A percentile compares a stretch with the other conserved stretches of the same genome.
Conservation (phyloP, 2,113 vertebrate genomes). For the Psophia crepitans region DNA sequence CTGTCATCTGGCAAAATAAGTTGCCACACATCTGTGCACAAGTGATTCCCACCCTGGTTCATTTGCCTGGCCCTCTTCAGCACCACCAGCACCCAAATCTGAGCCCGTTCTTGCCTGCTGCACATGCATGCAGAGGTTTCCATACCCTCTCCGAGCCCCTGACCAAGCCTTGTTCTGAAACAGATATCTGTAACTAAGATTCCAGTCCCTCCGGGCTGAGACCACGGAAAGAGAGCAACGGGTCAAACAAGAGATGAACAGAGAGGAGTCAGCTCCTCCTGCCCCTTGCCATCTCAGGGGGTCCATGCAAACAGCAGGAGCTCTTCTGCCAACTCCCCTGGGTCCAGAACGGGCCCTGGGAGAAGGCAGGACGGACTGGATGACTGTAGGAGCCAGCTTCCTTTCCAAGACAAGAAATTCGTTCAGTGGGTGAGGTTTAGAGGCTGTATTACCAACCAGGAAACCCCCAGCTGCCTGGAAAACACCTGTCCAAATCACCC, state of each 20-base stretch:
- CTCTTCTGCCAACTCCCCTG: neutral
- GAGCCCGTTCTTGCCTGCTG: neutral
- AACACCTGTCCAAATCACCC: neutral
- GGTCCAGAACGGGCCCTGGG: neutral
- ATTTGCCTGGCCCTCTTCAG: neutral
- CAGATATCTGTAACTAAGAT: neutral
- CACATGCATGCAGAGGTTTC: neutral
- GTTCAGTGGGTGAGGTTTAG: neutral
- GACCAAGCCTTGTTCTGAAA: neutral
- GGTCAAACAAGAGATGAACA: neutral
- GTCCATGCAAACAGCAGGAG: neutral
- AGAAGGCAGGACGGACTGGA: neutral
- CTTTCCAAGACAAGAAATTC: neutral
- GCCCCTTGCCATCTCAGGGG: neutral
- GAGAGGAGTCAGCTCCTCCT: neutral
- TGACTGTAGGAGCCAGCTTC: neutral
- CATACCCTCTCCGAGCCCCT: fast-evolving
- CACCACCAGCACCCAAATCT: neutral
- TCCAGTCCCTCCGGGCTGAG: neutral
- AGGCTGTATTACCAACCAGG: neutral
- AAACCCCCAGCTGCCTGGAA: neutral
- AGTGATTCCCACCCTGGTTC: neutral
- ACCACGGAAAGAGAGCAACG: neutral
- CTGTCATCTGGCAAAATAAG: neutral
- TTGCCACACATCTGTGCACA: neutral